Evolutionary conservation across 2,888 invertebrate species (phyloP).

Genomic region (Maniola hyperantus): DNA sequence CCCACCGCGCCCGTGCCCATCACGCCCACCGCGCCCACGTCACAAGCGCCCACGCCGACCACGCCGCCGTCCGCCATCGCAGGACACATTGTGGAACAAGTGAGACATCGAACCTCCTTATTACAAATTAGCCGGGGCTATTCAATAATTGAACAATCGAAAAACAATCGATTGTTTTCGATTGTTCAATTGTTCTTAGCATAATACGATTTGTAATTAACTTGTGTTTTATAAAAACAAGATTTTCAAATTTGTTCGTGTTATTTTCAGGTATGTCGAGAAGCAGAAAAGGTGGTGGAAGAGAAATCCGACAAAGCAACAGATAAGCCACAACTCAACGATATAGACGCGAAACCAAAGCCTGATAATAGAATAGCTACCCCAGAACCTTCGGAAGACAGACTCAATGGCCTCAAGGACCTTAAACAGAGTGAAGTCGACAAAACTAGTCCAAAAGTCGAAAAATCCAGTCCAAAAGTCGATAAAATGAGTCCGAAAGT

Average conservation of each 20-base stretch:
- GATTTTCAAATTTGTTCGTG: too few relatives aligned
- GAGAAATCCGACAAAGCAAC: conserved; percentile 53
- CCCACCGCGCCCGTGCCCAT: conserved; percentile 83
- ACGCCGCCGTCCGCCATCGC: conserved; percentile 64
- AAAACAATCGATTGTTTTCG: too few relatives aligned
- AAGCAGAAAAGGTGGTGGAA: conserved; percentile 74
- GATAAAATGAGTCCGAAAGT: conserved; percentile 29
- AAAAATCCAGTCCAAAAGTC: conserved; percentile 37
- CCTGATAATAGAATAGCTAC: conserved; percentile 43
- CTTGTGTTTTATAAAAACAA: too few relatives aligned
- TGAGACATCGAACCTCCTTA: conserved; percentile 35
- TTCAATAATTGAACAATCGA: too few relatives aligned
- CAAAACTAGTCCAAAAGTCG: conserved; percentile 38
- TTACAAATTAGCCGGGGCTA: too few relatives aligned
- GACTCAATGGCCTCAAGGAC: conserved; percentile 42
- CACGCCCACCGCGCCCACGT: conserved; percentile 67
- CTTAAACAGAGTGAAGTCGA: conserved; percentile 44
- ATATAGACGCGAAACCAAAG: conserved; percentile 51
- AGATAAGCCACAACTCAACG: conserved; percentile 43
- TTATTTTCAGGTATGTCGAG: conserved; percentile 65
- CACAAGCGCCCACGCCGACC: conserved; percentile 45
- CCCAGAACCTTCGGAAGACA: conserved; percentile 40
- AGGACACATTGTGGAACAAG: conserved; percentile 66
- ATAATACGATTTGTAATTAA: too few relatives aligned
- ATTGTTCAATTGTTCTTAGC: too few relatives aligned